Evolutionary conservation across 1,140 invertebrate genomes (phyloP).

Genomic region (Hypsibius dujardini): DNA sequence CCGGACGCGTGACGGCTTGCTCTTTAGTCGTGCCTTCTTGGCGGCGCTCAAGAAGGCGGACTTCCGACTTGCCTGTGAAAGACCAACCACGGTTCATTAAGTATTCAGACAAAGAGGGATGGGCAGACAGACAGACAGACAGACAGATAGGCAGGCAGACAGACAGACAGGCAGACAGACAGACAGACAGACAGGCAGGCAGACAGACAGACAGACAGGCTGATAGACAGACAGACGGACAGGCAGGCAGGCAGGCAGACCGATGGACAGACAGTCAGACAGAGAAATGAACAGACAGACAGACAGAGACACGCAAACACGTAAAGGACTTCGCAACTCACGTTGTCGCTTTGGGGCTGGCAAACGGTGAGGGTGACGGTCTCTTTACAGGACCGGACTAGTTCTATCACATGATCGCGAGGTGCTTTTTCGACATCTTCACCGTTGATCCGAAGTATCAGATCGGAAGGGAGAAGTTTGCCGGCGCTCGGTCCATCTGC

Average conservation of each 20-base stretch:
- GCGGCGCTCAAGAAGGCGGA: constrained; percentile 66
- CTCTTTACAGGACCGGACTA: constrained; percentile 59
- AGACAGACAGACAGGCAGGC: too few relatives aligned
- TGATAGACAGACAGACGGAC: too few relatives aligned
- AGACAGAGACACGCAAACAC: not conserved
- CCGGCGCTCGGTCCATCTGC: constrained; percentile 70
- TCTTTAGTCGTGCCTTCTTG: constrained; percentile 58
- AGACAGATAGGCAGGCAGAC: too few relatives aligned
- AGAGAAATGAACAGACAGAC: too few relatives aligned
- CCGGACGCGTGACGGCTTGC: constrained; percentile 60
- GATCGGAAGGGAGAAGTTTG: constrained; percentile 68
- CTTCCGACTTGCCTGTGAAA: constrained; percentile 44
- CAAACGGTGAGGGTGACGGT: constrained; percentile 57
- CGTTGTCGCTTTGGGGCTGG: constrained; percentile 53
- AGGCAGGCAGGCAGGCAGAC: too few relatives aligned
- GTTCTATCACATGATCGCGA: constrained; percentile 66
- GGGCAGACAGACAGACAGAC: too few relatives aligned
- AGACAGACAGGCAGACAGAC: too few relatives aligned
- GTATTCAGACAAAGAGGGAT: too few relatives aligned
- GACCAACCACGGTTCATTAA: constrained; percentile 21
- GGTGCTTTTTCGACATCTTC: constrained; percentile 67
- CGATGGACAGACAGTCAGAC: too few relatives aligned
- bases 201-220: too few relatives aligned
- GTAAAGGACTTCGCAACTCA: constrained; percentile 32
- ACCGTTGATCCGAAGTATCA: constrained; percentile 69